phyloP scores from a whole-genome alignment of 1,140 invertebrate species.

The Ganaspis sp. region DNA sequence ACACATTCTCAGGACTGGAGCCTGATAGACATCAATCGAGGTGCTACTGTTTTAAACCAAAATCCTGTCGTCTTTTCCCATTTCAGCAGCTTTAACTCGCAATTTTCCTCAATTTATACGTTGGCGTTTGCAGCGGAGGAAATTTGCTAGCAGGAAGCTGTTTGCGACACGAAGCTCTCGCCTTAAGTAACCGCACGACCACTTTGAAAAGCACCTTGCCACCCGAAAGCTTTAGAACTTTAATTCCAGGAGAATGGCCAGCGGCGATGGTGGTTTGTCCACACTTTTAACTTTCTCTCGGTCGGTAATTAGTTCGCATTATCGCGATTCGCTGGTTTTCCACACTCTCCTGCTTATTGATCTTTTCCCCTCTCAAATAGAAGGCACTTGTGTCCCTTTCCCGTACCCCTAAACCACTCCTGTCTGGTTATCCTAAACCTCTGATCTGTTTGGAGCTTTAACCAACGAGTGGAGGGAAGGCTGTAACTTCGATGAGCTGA shows the following conservation, averaged over 20 bases:
- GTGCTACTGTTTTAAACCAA: no score
- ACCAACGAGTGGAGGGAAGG: slow-evolving; percentile 60
- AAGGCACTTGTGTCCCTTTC: neutral
- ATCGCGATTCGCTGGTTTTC: slow-evolving; percentile 52
- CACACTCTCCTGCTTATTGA: neutral
- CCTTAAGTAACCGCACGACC: slow-evolving; percentile 19
- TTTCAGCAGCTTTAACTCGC: neutral
- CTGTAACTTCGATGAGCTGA: slow-evolving; percentile 59
- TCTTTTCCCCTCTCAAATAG: neutral
- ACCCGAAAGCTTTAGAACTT: slow-evolving; percentile 27
- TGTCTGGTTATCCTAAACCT: slow-evolving; percentile 34
- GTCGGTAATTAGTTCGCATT: slow-evolving; percentile 71
- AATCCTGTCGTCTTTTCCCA: neutral
- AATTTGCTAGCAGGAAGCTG: neutral
- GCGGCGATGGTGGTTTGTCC: slow-evolving; percentile 63
- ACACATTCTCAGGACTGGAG: no score
- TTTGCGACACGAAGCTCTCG: slow-evolving; percentile 13
- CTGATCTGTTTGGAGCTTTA: slow-evolving; percentile 64
- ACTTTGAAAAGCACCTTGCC: neutral
- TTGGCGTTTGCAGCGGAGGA: neutral
- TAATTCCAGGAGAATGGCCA: slow-evolving; percentile 39
- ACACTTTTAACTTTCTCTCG: slow-evolving; percentile 71
- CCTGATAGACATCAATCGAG: no score
- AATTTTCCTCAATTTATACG: neutral
- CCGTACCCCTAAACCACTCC: neutral